Conservation (phyloP, 2,888 invertebrate genomes). For the Coleophora flavipennella region DNA sequence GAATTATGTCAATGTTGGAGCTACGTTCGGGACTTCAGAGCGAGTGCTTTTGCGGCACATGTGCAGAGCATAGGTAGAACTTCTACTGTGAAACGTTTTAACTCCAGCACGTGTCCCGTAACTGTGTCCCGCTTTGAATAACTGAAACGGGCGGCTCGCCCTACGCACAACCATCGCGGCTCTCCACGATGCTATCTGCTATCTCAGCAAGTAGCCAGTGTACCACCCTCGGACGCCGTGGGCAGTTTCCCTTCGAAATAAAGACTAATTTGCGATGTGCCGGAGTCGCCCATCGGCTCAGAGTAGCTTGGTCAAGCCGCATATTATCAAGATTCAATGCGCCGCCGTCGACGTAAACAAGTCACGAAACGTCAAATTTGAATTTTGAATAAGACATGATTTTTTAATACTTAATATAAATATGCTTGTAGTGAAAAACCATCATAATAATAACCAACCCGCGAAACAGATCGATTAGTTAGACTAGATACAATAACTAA, state of each 20-base stretch:
- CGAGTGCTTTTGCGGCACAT: too few species aligned
- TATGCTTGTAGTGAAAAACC: too few species aligned
- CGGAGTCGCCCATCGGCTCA: slow-evolving; percentile 9
- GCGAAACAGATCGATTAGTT: too few species aligned
- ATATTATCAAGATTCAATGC: slow-evolving; percentile 53
- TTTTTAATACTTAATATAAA: too few species aligned
- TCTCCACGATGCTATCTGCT: slow-evolving; percentile 36
- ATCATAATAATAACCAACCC: too few species aligned
- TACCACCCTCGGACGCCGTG: slow-evolving; percentile 7
- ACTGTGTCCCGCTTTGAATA: slow-evolving; percentile 46
- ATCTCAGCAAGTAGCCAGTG: slow-evolving; percentile 16
- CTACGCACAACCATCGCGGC: slow-evolving; percentile 18
- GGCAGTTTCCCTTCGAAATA: slow-evolving; percentile 10
- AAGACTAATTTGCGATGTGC: slow-evolving; percentile 18
- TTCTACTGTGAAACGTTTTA: too few species aligned
- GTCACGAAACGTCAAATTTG: slow-evolving; percentile 44
- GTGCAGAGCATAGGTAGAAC: too few species aligned
- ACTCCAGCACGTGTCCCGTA: slow-evolving; percentile 24
- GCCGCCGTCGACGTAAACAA: slow-evolving; percentile 42
- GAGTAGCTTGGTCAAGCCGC: slow-evolving; percentile 24
- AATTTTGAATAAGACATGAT: too few species aligned
- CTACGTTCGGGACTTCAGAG: too few species aligned
- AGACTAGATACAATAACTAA: too few species aligned
- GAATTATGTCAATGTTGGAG: too few species aligned
- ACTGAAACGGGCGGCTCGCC: slow-evolving; percentile 40